These are phyloP conservation scores for Pelecanus crispus DNA, from an alignment of 2,113 vertebrate genomes.

Conservation along the genomic window DNA sequence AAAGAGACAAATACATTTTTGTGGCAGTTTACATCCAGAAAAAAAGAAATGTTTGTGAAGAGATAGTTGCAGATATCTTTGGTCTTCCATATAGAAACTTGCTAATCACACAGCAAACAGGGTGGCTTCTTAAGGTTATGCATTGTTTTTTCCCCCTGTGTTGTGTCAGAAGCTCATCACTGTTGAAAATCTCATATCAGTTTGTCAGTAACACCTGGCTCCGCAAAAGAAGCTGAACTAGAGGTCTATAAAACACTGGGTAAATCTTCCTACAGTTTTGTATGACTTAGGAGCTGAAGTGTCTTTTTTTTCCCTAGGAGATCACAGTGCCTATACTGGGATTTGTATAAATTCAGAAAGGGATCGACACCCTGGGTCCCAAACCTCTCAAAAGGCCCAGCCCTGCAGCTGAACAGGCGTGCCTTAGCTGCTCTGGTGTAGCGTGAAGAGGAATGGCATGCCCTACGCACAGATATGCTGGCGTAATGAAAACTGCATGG, in stretches of 20 bases:
- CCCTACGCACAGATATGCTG: not conserved
- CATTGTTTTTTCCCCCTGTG: not conserved
- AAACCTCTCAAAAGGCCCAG: not conserved
- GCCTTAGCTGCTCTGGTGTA: not conserved
- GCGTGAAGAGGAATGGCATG: not conserved
- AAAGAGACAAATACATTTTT: not conserved
- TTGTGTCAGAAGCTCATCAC: not conserved
- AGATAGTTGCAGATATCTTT: not conserved
- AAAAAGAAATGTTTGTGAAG: not conserved
- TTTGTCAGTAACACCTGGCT: not conserved
- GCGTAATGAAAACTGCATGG: accelerated
- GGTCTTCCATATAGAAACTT: not conserved
- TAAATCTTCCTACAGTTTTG: not conserved
- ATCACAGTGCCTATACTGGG: not conserved
- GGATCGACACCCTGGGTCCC: not conserved
- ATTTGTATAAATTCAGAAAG: not conserved
- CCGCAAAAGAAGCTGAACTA: not conserved
- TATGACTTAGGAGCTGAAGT: not conserved
- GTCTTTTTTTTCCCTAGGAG: not conserved
- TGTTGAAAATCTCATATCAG: not conserved
- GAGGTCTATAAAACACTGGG: not conserved
- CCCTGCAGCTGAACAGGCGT: not conserved
- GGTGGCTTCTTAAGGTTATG: not conserved
- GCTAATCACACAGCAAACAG: not conserved
- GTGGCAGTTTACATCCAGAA: not conserved